Conservation (phyloP, 2,888 invertebrate species). For the Agrotis ipsilon region DNA sequence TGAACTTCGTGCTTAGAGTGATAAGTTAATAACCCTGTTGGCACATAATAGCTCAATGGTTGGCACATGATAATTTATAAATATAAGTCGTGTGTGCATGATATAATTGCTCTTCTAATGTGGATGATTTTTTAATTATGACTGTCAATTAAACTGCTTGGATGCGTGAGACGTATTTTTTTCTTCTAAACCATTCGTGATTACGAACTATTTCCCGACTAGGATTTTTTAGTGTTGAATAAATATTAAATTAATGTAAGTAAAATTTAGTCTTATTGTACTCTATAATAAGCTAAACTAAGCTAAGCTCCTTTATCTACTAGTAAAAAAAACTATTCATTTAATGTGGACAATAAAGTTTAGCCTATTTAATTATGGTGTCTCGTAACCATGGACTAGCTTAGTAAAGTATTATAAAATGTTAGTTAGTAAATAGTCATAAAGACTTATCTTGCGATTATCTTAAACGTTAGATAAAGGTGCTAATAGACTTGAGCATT, state of each 20-base stretch:
- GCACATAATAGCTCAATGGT: not conserved
- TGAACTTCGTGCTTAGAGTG: no score
- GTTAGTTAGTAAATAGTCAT: slow-evolving; percentile 9
- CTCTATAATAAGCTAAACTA: no score
- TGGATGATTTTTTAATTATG: slow-evolving; percentile 7
- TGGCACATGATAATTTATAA: not conserved
- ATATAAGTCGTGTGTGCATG: slow-evolving; percentile 12
- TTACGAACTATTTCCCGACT: not conserved
- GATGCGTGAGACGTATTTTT: slow-evolving; percentile 3
- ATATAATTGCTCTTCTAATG: slow-evolving; percentile 1
- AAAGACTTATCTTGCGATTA: slow-evolving; percentile 32
- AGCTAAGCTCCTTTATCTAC: no score
- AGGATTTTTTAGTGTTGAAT: no score
- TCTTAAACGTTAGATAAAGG: slow-evolving; percentile 2
- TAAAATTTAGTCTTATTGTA: no score
- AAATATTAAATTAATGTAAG: no score
- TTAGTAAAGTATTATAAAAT: slow-evolving; percentile 5
- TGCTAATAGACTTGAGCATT: no score
- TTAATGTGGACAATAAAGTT: not conserved
- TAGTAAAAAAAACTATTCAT: no score
- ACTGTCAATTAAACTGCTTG: not conserved
- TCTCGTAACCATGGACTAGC: not conserved
- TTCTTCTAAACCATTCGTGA: not conserved
- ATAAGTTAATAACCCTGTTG: not conserved
- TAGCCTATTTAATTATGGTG: not conserved